These are phyloP conservation scores for Dicyrtoma fusca DNA, from an alignment of 2,888 invertebrate genomes.

Conservation along the genomic window DNA sequence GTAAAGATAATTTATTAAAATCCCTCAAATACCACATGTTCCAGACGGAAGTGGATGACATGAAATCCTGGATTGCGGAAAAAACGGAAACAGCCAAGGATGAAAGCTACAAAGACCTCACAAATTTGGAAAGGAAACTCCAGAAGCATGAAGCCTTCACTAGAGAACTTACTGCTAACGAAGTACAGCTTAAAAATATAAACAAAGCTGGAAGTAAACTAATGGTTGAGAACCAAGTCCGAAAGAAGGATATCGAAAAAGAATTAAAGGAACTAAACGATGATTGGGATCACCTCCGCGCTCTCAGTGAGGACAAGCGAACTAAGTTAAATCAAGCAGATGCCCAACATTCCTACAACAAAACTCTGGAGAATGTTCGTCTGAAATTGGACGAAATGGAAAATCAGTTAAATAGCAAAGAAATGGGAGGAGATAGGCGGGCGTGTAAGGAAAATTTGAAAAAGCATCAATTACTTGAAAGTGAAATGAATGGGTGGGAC, in stretches of 20 bases:
- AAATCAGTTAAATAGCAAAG: constrained; percentile 73
- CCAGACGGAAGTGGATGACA: constrained; percentile 86
- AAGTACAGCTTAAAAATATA: constrained; percentile 84
- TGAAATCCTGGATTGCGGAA: constrained; percentile 87
- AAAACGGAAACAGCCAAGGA: constrained; percentile 89
- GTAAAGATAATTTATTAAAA: constrained; percentile 76
- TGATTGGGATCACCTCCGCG: constrained; percentile 76
- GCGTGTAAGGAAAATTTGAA: constrained; percentile 89
- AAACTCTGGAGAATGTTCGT: constrained; percentile 86
- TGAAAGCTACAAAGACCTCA: constrained; percentile 87
- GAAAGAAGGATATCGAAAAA: constrained; percentile 69
- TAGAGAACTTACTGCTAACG: constrained; percentile 90
- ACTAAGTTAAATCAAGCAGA: constrained; percentile 84
- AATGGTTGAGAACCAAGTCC: constrained; percentile 72
- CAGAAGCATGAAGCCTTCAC: constrained; percentile 98
- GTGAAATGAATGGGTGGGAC: constrained; percentile 82
- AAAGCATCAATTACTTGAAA: constrained; percentile 84
- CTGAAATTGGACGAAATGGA: constrained; percentile 85
- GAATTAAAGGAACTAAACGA: constrained; percentile 72
- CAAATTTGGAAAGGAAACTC: constrained; percentile 85
- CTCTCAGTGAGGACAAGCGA: constrained; percentile 70
- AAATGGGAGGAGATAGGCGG: constrained; percentile 85
- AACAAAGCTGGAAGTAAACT: constrained; percentile 74
- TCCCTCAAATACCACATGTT: constrained; percentile 91
- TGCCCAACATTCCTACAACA: constrained; percentile 69